phyloP scores from a whole-genome alignment of 2,113 vertebrate species.

The Haemorhous mexicanus region DNA sequence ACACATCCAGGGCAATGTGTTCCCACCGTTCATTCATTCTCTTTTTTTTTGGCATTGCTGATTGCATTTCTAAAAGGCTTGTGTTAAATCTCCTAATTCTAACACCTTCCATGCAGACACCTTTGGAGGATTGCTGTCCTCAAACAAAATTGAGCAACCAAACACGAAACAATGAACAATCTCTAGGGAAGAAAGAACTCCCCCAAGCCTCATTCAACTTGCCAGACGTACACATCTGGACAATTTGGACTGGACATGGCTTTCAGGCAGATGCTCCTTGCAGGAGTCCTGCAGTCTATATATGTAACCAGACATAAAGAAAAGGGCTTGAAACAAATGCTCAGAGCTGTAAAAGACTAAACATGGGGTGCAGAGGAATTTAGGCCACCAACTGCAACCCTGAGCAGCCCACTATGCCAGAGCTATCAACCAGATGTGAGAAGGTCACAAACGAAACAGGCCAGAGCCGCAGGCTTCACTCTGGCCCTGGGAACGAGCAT shows the following conservation, averaged over 20 bases:
- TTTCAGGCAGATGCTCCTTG: neutral
- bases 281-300: neutral
- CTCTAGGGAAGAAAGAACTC: neutral
- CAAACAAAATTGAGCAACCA: neutral
- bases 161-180: neutral
- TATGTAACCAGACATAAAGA: neutral
- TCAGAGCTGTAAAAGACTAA: neutral
- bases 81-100: neutral
- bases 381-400: neutral
- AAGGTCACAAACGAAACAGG: neutral
- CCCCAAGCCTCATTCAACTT: neutral
- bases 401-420: neutral
- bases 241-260: neutral
- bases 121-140: neutral
- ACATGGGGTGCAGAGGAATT: neutral
- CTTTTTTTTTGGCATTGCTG: neutral
- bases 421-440: accelerated
- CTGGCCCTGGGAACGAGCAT: accelerated
- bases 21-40: neutral
- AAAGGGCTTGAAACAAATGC: neutral
- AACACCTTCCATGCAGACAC: neutral
- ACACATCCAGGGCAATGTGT: neutral
- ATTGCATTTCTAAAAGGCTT: slow-evolving; percentile 33
- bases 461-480: neutral
- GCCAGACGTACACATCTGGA: neutral